Base-by-base conservation (phyloP, 2,797 vertebrate genomes). In the Urosaurus nigricauda region DNA sequence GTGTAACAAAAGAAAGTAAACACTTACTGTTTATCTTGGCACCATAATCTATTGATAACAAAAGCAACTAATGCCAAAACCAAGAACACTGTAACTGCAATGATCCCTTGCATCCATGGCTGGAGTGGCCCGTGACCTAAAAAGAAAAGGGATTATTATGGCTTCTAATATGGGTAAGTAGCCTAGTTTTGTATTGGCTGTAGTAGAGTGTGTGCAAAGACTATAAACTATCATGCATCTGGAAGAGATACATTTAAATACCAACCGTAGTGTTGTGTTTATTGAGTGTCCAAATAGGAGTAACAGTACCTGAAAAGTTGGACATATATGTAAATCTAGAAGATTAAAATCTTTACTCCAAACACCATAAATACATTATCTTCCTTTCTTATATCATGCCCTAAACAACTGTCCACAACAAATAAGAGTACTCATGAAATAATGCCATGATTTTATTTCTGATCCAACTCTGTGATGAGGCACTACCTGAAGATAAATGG, bases 41-140 rank as follows among this genome's bases (percentile, higher is more conserved):
- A 98, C 97, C 98, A 98, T 82, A 96, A 95, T 91, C 95, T 97
- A 92, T 98, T 98, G 90, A 98, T 93, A 17, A 98, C 91, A 65
- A 98, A 93, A 60, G 68, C 88, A 0, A 98, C 87, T 9, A 98
- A 97, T 1, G 95, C 79, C 1, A 98, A 96, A 90, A 97, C 96
- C 85, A 98, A 96, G 94, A 98, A 98, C 11, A 92, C 95, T 0
- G 65, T 83, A 24, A 98, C 95, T 0, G 98, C 98, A 0, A 98
- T 97, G 88, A 97, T 87, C n/a, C 97, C 98, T 0, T 96, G 98
- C 93, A 97, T 95, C 98, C 97, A 98, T 93, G 98, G 93, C 89
- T 97, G 97, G 32, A 98, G 95, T 0, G 37, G 77, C 37, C 95
- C 88, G 56, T 9, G 32, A 68, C 77, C 95, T 96, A 87, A 6